These are phyloP conservation scores for Psylliodes chrysocephalus DNA, from an alignment of 2,888 invertebrate genomes.

Conservation along the genomic window DNA sequence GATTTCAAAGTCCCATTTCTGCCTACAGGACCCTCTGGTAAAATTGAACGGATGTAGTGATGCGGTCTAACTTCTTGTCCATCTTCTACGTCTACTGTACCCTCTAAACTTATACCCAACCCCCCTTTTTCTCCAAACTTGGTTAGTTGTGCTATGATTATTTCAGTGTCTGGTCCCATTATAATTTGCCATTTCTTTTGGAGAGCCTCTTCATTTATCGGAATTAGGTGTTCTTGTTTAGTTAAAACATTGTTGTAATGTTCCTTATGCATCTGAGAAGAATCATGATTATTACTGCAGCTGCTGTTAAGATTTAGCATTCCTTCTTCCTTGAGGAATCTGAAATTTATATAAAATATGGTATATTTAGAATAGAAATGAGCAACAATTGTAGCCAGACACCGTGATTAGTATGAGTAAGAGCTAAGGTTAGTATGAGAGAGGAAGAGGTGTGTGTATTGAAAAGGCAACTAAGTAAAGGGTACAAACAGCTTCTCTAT, in stretches of 20 bases:
- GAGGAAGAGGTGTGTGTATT: slow-evolving; percentile 47
- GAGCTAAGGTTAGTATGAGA: slow-evolving; percentile 46
- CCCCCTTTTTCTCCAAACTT: slow-evolving; percentile 93
- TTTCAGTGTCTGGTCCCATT: slow-evolving; percentile 80
- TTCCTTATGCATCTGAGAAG: slow-evolving; percentile 58
- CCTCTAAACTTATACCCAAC: slow-evolving; percentile 95
- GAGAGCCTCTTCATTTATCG: slow-evolving; percentile 77
- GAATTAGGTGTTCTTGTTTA: slow-evolving; percentile 46
- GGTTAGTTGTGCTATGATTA: slow-evolving; percentile 82
- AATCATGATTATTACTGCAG: slow-evolving; percentile 52
- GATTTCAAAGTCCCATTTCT: slow-evolving; percentile 87
- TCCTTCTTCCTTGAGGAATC: slow-evolving; percentile 62
- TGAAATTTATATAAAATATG: slow-evolving; percentile 61
- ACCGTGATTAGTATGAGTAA: slow-evolving; percentile 51
- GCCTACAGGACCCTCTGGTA: slow-evolving; percentile 98
- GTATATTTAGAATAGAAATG: slow-evolving; percentile 49
- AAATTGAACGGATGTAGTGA: slow-evolving; percentile 96
- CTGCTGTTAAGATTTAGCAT: slow-evolving; percentile 54
- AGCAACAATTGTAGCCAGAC: slow-evolving; percentile 49
- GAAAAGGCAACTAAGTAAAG: slow-evolving; percentile 54
- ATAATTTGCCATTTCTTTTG: slow-evolving; percentile 85
- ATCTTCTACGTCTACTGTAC: slow-evolving; percentile 97
- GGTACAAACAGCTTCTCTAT: slow-evolving; percentile 56
- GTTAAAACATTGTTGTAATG: slow-evolving; percentile 55
- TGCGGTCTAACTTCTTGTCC: slow-evolving; percentile 97